phyloP scores from a whole-genome alignment of 2,888 invertebrate genomes.

The Branchinecta sandiegonensis region DNA sequence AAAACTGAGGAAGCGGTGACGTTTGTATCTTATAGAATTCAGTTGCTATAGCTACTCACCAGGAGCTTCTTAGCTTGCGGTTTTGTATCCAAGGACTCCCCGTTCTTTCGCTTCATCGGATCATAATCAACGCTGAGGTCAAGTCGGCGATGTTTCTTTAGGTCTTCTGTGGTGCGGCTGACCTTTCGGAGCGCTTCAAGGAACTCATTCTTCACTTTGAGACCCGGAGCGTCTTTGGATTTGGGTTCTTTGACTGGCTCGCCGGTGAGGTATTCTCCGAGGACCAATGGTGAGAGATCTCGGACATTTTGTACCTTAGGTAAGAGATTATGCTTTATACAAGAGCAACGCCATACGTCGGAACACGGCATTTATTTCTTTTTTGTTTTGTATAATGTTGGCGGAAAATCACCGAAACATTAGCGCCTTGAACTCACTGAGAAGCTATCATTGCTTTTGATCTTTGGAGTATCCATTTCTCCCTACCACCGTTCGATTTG shows the following conservation, averaged over 20 bases:
- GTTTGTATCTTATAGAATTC: no score
- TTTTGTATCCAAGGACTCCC: neutral
- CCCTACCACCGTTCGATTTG: no score
- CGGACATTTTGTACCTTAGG: conserved; percentile 21
- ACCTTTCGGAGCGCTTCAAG: conserved; percentile 19
- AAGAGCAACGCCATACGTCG: no score
- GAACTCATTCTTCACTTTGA: conserved; percentile 22
- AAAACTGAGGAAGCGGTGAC: no score
- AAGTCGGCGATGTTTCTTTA: conserved; percentile 20
- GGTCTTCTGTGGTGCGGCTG: conserved; percentile 19
- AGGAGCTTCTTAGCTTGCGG: neutral
- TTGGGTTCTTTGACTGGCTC: conserved; percentile 2
- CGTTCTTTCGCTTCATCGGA: conserved; percentile 1
- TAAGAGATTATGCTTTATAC: neutral
- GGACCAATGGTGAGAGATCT: conserved; percentile 22
- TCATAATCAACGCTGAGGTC: conserved; percentile 10
- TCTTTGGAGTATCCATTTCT: no score
- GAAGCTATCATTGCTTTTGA: no score
- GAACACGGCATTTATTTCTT: no score
- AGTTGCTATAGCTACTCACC: no score
- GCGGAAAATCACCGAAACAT: no score
- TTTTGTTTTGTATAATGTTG: no score
- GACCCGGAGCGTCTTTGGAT: conserved; percentile 19
- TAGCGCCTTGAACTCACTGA: no score
- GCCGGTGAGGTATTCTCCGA: conserved; percentile 20